Evolutionary conservation across 1,140 invertebrate species (phyloP).

Genomic region (Adoxophyes honmai): DNA sequence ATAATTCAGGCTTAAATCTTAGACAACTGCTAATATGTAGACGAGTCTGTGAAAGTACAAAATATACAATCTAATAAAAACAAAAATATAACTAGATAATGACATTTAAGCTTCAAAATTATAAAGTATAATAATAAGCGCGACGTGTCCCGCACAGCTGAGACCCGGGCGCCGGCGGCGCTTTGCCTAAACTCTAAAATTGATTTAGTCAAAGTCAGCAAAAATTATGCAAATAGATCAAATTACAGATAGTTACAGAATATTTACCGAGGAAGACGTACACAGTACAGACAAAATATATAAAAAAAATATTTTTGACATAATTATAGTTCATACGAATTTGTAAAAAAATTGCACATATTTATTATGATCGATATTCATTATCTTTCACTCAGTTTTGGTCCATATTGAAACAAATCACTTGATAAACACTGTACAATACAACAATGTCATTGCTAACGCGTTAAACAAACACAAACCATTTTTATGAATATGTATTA

Average conservation of each 20-base stretch:
- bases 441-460: neutral
- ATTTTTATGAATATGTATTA: neutral
- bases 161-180: neutral
- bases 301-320: too few species aligned
- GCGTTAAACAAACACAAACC: neutral
- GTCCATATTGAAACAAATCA: neutral
- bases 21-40: too few species aligned
- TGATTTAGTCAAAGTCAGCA: neutral
- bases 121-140: neutral
- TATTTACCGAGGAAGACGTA: neutral
- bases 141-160: neutral
- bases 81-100: neutral
- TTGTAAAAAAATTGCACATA: too few species aligned
- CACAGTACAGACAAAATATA: too few species aligned
- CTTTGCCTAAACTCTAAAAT: neutral
- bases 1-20: neutral
- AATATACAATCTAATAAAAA: slow-evolving; percentile 12
- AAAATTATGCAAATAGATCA: slow-evolving; percentile 9
- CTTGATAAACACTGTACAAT: neutral
- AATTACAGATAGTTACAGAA: neutral
- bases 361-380: too few species aligned
- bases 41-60: neutral
- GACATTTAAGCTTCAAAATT: neutral
- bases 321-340: too few species aligned
- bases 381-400: neutral